Percentiles rank a stretch among this genome's conserved stretches.
Conservation (phyloP, 2,113 vertebrate genomes). For the Lasiurus borealis region DNA sequence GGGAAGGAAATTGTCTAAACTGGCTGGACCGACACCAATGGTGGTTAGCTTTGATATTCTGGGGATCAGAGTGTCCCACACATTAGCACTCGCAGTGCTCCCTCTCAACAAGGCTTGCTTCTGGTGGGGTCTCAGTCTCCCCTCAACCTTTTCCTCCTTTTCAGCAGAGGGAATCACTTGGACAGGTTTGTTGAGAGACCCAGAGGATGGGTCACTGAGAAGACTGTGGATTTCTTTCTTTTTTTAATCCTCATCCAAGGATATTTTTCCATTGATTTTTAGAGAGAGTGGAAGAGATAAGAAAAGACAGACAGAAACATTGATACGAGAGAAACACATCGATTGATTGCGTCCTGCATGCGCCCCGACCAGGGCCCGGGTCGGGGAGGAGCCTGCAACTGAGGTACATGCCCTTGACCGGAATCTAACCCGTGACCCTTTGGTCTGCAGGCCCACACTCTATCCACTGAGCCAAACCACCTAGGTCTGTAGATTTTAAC, state of each 20-base stretch:
- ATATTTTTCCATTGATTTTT: no score
- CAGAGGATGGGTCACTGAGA: conserved; percentile 72
- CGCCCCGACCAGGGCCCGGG: no score
- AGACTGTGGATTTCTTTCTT: conserved; percentile 60
- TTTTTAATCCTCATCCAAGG: no score
- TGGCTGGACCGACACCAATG: neutral
- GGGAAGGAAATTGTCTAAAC: neutral
- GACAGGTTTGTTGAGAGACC: conserved; percentile 60
- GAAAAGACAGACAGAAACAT: no score
- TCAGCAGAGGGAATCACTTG: conserved; percentile 54
- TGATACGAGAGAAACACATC: no score
- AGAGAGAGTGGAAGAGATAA: no score
- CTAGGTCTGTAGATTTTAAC: conserved; percentile 63
- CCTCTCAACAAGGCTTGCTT: conserved; percentile 60
- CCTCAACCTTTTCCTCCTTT: conserved; percentile 63
- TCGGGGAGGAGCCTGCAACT: no score
- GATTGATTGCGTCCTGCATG: no score
- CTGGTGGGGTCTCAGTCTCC: conserved; percentile 36
- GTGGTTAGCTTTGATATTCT: conserved; percentile 23
- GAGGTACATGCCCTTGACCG: no score
- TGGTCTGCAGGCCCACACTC: accelerated
- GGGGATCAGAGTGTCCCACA: neutral
- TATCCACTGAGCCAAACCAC: no score
- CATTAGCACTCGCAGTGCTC: neutral
- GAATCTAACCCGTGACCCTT: no score